Percentiles rank a stretch among this genome's conserved stretches.
phyloP scores from a whole-genome alignment of 2,888 invertebrate genomes.

The Encarsia formosa region DNA sequence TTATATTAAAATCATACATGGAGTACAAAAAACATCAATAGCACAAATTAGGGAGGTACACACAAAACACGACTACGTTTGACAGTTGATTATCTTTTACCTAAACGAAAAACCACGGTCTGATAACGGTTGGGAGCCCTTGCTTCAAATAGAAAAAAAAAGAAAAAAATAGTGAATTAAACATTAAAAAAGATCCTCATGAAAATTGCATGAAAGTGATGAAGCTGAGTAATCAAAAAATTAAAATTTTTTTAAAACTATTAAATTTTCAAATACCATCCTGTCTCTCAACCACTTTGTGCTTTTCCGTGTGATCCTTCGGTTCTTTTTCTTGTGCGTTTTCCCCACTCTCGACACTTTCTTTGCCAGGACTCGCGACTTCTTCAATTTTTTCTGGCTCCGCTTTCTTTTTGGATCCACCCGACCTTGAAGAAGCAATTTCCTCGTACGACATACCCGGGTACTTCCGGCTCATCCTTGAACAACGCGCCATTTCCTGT shows the following conservation, averaged over 20 bases:
- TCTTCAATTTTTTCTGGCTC: slow-evolving; percentile 34
- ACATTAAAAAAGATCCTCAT: slow-evolving; percentile 8
- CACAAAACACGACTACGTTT: slow-evolving; percentile 6
- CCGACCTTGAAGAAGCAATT: slow-evolving; percentile 44
- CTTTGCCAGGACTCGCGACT: slow-evolving; percentile 41
- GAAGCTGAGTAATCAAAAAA: slow-evolving; percentile 15
- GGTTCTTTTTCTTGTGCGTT: slow-evolving; percentile 47
- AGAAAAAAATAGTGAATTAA: slow-evolving; percentile 14
- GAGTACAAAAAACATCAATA: too few species aligned
- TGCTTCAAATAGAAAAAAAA: slow-evolving; percentile 35
- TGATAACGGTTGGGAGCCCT: slow-evolving; percentile 50
- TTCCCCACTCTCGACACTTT: slow-evolving; percentile 45
- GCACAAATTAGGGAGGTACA: slow-evolving; percentile 23
- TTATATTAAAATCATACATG: too few species aligned
- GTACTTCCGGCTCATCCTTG: slow-evolving; percentile 41
- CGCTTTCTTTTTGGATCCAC: slow-evolving; percentile 30
- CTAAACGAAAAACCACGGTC: slow-evolving; percentile 49
- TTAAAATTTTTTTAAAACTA: background rate
- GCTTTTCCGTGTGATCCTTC: slow-evolving; percentile 52
- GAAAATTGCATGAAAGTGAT: slow-evolving; percentile 10
- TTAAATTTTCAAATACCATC: background rate
- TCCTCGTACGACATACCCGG: slow-evolving; percentile 50
- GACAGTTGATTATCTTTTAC: slow-evolving; percentile 38
- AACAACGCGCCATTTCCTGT: slow-evolving; percentile 38
- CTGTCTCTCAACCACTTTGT: slow-evolving; percentile 47